These are phyloP conservation scores for Lasioglossum calceatum DNA, from an alignment of 2,888 invertebrate species.

Conservation along the genomic window DNA sequence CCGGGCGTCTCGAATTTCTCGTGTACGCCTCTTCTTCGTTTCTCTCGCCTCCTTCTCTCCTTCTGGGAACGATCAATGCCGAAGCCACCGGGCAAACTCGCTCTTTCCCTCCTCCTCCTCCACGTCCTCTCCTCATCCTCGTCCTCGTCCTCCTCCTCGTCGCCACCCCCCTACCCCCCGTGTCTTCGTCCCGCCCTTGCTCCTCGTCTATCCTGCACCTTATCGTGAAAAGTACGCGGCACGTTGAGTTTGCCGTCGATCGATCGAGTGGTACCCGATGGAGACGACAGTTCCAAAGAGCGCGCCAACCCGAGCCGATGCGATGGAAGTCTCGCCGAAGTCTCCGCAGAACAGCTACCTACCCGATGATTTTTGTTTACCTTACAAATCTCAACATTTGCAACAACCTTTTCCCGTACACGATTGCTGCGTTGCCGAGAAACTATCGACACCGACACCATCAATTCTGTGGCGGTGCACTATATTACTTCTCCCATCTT, in stretches of 20 bases:
- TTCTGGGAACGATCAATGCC: constrained; percentile 66
- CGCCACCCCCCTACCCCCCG: not conserved
- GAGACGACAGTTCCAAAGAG: constrained; percentile 53
- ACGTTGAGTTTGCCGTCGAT: constrained; percentile 57
- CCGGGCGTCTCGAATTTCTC: constrained; percentile 75
- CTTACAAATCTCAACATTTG: not conserved
- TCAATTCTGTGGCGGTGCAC: not conserved
- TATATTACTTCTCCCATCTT: not conserved
- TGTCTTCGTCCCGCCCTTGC: constrained; percentile 40
- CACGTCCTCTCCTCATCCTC: not conserved
- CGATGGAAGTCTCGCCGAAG: not conserved
- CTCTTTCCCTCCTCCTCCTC: constrained; percentile 32
- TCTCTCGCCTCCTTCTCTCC: constrained; percentile 50
- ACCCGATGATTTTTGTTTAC: not conserved
- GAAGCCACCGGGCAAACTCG: constrained; percentile 60
- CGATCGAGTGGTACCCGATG: constrained; percentile 63
- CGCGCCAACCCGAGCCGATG: constrained; percentile 23
- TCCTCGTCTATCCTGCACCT: constrained; percentile 54
- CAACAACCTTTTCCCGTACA: not conserved
- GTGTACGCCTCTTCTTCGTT: constrained; percentile 60
- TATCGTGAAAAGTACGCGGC: constrained; percentile 67
- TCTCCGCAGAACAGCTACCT: not conserved
- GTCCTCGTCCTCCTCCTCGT: not conserved
- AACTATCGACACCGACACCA: too few species aligned
- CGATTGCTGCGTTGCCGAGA: too few species aligned